Evolutionary conservation across 2,113 vertebrate species (phyloP).

Genomic region (Proteles cristata): DNA sequence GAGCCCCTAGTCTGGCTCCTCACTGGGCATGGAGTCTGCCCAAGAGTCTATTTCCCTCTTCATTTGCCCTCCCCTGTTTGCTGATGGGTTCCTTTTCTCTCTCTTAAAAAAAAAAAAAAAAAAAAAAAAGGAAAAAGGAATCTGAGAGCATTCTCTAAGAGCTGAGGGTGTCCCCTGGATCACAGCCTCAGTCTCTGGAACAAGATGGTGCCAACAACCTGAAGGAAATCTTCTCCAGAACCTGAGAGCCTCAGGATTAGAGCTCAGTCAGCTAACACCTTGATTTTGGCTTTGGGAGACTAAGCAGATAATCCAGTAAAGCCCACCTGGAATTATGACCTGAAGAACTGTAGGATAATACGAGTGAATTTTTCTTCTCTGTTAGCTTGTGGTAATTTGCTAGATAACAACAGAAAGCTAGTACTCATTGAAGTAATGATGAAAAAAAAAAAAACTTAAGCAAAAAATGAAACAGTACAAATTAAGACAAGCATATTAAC

Average conservation of each 20-base stretch:
- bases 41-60: too few species aligned
- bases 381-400: background rate
- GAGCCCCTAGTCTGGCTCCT: too few species aligned
- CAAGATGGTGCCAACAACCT: background rate
- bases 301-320: background rate
- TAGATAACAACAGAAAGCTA: background rate
- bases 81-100: too few species aligned
- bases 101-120: too few species aligned
- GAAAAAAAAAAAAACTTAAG: background rate
- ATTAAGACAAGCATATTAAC: background rate
- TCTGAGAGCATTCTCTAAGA: background rate
- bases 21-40: too few species aligned
- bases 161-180: rapidly evolving
- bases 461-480: background rate
- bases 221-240: background rate
- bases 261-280: rapidly evolving
- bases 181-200: rapidly evolving
- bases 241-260: background rate
- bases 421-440: background rate
- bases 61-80: too few species aligned
- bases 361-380: background rate
- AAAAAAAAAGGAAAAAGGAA: background rate
- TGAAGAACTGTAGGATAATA: background rate
- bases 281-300: background rate
- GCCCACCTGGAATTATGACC: too few species aligned